Evolutionary conservation across 2,888 invertebrate species (phyloP).

Genomic region (Syrphus vitripennis): DNA sequence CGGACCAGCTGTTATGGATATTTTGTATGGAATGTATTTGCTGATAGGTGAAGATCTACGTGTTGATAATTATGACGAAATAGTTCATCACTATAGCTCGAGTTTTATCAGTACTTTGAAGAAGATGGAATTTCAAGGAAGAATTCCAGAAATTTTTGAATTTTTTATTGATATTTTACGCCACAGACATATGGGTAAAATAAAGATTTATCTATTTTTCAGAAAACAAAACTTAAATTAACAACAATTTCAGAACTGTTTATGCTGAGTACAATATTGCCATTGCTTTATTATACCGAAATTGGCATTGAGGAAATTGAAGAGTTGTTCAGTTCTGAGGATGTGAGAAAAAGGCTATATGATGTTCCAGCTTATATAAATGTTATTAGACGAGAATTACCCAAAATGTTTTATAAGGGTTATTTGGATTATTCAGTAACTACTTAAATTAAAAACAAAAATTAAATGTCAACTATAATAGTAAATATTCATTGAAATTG

Average conservation of each 20-base stretch:
- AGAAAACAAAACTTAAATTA: background rate
- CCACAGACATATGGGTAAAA: background rate
- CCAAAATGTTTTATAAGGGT: background rate
- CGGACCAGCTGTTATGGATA: slow-evolving; percentile 66
- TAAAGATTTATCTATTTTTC: background rate
- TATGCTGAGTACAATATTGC: slow-evolving; percentile 1
- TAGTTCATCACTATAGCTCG: slow-evolving; percentile 19
- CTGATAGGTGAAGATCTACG: background rate
- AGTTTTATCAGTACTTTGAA: slow-evolving; percentile 32
- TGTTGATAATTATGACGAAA: slow-evolving; percentile 9
- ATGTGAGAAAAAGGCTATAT: background rate
- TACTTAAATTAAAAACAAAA: background rate
- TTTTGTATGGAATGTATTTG: slow-evolving; percentile 26
- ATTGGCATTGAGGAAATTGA: background rate
- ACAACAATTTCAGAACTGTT: background rate
- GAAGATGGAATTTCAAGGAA: slow-evolving; percentile 12
- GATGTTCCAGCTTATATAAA: background rate
- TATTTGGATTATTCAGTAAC: background rate
- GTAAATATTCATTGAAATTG: too few relatives aligned
- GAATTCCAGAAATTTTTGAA: slow-evolving; percentile 21
- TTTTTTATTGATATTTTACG: slow-evolving; percentile 10
- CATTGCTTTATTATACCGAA: background rate
- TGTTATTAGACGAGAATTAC: background rate
- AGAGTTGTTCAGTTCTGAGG: background rate
- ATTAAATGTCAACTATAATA: background rate